Percentiles rank a stretch among this genome's conserved stretches.
These are phyloP conservation scores for Chironomus tepperi DNA, from an alignment of 1,140 invertebrate genomes.

Conservation along the genomic window DNA sequence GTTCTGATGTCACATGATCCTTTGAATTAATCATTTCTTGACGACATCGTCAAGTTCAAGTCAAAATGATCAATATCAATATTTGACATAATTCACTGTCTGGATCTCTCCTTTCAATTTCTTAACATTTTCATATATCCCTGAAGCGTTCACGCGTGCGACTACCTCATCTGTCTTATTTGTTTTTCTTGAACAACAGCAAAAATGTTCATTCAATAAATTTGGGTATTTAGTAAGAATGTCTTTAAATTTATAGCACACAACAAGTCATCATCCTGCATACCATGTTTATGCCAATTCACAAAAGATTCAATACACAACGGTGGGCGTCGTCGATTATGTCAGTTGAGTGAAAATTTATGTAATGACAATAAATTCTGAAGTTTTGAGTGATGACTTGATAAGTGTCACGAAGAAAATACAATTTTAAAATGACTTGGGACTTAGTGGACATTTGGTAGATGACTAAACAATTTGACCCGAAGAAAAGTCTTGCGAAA, in stretches of 20 bases:
- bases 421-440: not conserved
- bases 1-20: too few species aligned
- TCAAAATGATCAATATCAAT: too few species aligned
- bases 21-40: too few species aligned
- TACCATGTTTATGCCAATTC: too few species aligned
- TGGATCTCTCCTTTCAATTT: too few species aligned
- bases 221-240: not conserved
- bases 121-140: too few species aligned
- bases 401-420: constrained; percentile 1
- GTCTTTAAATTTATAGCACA: not conserved
- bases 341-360: constrained; percentile 2
- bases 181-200: not conserved
- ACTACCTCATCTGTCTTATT: too few species aligned
- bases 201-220: not conserved
- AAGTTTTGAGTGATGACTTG: constrained; percentile 8
- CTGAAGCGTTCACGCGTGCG: too few species aligned
- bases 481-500: not conserved
- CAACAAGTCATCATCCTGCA: not conserved
- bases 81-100: too few species aligned
- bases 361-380: not conserved
- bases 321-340: not conserved
- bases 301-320: not conserved
- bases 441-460: not conserved
- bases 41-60: too few species aligned
- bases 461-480: not conserved